These are phyloP conservation scores for Aradus depressus DNA, from an alignment of 2,888 invertebrate genomes.

Conservation along the genomic window DNA sequence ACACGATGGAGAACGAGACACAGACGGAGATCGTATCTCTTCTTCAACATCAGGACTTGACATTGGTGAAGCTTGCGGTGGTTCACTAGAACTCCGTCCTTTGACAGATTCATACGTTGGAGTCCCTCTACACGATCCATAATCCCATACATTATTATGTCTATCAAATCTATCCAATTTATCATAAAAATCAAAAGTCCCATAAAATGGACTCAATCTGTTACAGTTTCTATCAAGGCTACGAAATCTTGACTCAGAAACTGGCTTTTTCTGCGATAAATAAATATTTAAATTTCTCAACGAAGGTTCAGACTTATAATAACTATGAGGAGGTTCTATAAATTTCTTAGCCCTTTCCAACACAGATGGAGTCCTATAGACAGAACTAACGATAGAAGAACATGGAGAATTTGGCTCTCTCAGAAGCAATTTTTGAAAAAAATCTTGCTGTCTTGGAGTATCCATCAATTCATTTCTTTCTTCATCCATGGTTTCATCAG, in stretches of 20 bases:
- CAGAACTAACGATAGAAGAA: constrained; percentile 34
- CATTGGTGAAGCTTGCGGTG: constrained; percentile 45
- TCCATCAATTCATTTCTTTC: constrained; percentile 6
- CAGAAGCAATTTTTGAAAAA: constrained; percentile 60
- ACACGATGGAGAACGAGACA: constrained; percentile 53
- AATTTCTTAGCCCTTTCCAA: constrained; percentile 58
- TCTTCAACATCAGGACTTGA: constrained; percentile 34
- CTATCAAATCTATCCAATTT: constrained; percentile 37
- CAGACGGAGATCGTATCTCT: constrained; percentile 44
- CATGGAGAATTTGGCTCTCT: constrained; percentile 40
- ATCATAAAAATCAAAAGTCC: constrained; percentile 34
- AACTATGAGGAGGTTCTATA: constrained; percentile 20
- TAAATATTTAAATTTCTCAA: constrained; percentile 50
- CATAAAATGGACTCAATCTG: constrained; percentile 45
- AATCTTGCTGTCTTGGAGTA: constrained; percentile 44
- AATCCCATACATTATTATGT: constrained; percentile 35
- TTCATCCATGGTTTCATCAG: constrained; percentile 6
- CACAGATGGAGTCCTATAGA: constrained; percentile 47
- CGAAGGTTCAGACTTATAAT: constrained; percentile 45
- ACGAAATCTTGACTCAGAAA: constrained; percentile 59
- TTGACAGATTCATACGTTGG: constrained; percentile 37
- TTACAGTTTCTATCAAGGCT: constrained; percentile 48
- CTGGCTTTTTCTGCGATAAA: constrained; percentile 55
- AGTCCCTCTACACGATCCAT: constrained; percentile 35
- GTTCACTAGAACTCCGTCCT: constrained; percentile 52